Evolutionary conservation across 2,797 vertebrate species (phyloP).

Genomic region (Champsocephalus esox): DNA sequence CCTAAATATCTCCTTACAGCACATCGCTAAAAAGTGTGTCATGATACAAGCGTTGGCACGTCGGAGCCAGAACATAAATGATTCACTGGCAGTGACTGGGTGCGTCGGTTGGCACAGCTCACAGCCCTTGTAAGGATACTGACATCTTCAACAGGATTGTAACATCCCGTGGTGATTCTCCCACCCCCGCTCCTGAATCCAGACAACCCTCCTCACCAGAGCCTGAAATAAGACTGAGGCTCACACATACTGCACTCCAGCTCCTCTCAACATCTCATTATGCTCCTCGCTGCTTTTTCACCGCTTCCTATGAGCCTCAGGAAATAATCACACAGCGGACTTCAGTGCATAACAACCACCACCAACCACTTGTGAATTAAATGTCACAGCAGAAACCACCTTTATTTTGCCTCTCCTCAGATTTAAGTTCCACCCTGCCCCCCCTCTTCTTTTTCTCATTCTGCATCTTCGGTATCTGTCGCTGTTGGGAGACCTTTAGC

Average conservation of each 20-base stretch:
- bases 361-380: conserved; percentile 60
- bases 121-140: conserved; percentile 63
- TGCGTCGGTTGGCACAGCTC: conserved; percentile 64
- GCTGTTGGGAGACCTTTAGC: conserved; percentile 31
- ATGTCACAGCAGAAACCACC: conserved; percentile 58
- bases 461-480: conserved; percentile 55
- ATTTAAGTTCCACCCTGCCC: conserved; percentile 25
- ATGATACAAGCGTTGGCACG: conserved; percentile 56
- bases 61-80: conserved; percentile 61
- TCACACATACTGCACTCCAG: conserved; percentile 48
- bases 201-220: conserved; percentile 67
- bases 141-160: conserved; percentile 74
- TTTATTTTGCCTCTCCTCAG: conserved; percentile 51
- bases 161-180: conserved; percentile 37
- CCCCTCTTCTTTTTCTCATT: conserved; percentile 14
- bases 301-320: conserved; percentile 30
- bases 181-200: conserved; percentile 48
- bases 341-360: conserved; percentile 41
- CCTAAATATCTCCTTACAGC: conserved; percentile 51
- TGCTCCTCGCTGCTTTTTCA: conserved; percentile 61
- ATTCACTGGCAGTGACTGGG: conserved; percentile 54
- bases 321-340: conserved; percentile 62
- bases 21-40: conserved; percentile 52
- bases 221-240: conserved; percentile 69
- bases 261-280: conserved; percentile 72